A percentile compares a stretch with the other conserved stretches of the same genome.
phyloP scores from a whole-genome alignment of 2,888 invertebrate genomes.

The Coenonympha arcania region DNA sequence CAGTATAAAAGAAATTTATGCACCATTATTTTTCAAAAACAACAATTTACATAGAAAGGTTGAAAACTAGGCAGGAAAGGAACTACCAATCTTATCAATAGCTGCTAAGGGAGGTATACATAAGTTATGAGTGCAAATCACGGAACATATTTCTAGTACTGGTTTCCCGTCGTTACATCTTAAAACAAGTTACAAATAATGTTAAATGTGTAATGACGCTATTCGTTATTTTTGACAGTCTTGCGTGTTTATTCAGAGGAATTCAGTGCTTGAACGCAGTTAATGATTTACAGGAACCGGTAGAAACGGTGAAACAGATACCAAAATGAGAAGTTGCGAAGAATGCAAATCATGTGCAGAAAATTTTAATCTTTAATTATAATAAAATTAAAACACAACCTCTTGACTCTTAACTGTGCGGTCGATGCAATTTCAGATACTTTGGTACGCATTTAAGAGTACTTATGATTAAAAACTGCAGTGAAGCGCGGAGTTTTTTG shows the following conservation, averaged over 20 bases:
- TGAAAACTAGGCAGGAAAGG: too few species aligned
- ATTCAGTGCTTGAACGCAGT: slow-evolving; percentile 41
- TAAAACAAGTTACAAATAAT: slow-evolving; percentile 26
- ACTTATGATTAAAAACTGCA: slow-evolving; percentile 44
- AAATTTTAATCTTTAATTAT: slow-evolving; percentile 23
- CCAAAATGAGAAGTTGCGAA: slow-evolving; percentile 9
- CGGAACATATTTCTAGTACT: neutral
- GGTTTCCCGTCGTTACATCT: slow-evolving; percentile 7
- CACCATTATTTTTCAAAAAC: too few species aligned
- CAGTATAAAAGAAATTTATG: too few species aligned
- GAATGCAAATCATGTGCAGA: slow-evolving; percentile 7
- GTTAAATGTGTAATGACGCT: slow-evolving; percentile 42
- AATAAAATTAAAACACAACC: slow-evolving; percentile 8
- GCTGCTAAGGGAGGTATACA: too few species aligned
- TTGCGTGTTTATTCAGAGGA: slow-evolving; percentile 37
- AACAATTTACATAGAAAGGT: too few species aligned
- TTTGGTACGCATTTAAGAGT: slow-evolving; percentile 30
- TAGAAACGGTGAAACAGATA: slow-evolving; percentile 35
- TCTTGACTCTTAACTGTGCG: slow-evolving; percentile 2
- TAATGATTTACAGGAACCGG: slow-evolving; percentile 59
- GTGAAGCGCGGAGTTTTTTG: slow-evolving; percentile 43
- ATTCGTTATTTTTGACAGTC: slow-evolving; percentile 39
- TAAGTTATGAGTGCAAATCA: neutral
- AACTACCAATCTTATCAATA: too few species aligned
- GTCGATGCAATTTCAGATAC: slow-evolving; percentile 23